Evolutionary conservation across 2,888 invertebrate genomes (phyloP), one percentile per base, ranked within the genome.

Genomic region (Tenodera sinensis): DNA sequence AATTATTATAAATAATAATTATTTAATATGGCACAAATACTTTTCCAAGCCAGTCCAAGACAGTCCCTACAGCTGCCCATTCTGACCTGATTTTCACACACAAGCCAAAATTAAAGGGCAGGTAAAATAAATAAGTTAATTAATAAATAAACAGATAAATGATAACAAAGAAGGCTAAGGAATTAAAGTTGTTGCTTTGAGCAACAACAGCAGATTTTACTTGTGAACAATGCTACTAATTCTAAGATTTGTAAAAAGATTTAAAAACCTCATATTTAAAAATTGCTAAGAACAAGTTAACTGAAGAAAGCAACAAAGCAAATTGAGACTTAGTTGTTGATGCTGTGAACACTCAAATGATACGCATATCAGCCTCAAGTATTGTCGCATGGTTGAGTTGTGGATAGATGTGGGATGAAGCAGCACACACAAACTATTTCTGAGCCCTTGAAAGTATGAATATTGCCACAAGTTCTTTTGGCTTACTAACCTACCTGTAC

Each of bases 361-460:
- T 71, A 71, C 54, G 54, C 54, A 71, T 71, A 15, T 71, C 54
- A 71, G 54, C 54, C 54, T 71, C 54, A 71, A 71, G 54, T 71
- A 71, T 71, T 71, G 54, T 71, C 54, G 54, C 54, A 71, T 71
- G 54, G 54, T 71, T 25, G 54, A 71, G 54, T 71, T 71, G 54
- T 71, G 54, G 54, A 71, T 20, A 71, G 54, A 71, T 71, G 25
- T 71, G 54, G 54, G 54, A 20, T 71, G 83, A 87, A 87, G 87
- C 83, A 42, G 42, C 87, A 87, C 83, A 87, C 87, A 87, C 15
- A 84, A 87, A 87, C 82, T 87, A 87, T 30, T 42, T 83, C 87
- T 87, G 87, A 87, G 87, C 87, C 87, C 87, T 83, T 87, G 87
- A 83, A 87, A 87, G 87, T 87, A 87, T 87, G 87, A 86, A 82